Evolutionary conservation across 2,113 vertebrate species (phyloP).

Genomic region (Lamprologus speciosus): DNA sequence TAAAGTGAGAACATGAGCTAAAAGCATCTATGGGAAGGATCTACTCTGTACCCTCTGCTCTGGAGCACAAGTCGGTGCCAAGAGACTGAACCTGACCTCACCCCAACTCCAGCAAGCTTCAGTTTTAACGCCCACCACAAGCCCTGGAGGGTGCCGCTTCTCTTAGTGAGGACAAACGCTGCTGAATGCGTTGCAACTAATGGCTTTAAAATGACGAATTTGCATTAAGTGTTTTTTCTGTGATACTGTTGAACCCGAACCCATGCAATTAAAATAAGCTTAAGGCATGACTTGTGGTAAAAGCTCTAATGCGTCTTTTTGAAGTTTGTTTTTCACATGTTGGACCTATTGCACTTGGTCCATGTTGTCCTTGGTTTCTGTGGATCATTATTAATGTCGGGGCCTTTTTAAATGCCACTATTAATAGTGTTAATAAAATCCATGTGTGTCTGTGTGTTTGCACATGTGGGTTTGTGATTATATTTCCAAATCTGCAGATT

Average conservation of each 20-base stretch:
- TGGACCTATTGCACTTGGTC: not conserved
- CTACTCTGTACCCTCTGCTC: not conserved
- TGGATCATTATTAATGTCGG: constrained; percentile 2
- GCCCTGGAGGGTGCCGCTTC: not conserved
- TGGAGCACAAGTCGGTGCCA: not conserved
- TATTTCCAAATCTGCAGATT: not conserved
- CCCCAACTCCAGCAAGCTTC: not conserved
- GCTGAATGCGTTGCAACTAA: not conserved
- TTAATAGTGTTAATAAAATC: not conserved
- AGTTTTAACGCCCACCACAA: not conserved
- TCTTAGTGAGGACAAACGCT: not conserved
- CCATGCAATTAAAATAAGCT: constrained; percentile 3
- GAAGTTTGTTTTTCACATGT: not conserved
- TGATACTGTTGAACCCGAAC: not conserved
- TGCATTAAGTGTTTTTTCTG: not conserved
- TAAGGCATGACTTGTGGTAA: not conserved
- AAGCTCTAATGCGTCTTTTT: not conserved
- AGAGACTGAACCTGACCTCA: not conserved
- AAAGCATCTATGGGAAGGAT: constrained; percentile 20
- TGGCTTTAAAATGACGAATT: not conserved
- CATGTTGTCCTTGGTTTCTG: not conserved
- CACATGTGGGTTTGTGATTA: not conserved
- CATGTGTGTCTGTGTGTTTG: not conserved
- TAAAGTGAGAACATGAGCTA: constrained; percentile 18
- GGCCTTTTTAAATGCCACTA: not conserved